phyloP scores from a whole-genome alignment of 2,113 vertebrate species.

The Psettodes erumei region DNA sequence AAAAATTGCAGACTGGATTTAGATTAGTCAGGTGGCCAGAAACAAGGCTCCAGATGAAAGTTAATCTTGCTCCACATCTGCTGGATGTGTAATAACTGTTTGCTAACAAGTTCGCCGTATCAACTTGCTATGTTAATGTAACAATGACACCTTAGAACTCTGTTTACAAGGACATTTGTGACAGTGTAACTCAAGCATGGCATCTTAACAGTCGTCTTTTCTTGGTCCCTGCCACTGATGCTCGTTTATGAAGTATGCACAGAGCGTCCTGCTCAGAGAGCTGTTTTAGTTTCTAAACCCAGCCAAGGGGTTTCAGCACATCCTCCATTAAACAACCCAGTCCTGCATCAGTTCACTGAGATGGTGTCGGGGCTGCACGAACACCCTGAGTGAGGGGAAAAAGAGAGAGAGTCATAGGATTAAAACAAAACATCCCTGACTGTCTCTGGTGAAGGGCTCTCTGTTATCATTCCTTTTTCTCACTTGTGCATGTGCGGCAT shows the following conservation, averaged over 20 bases:
- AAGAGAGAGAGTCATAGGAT: conserved; percentile 15
- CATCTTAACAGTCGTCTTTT: not conserved
- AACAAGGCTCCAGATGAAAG: not conserved
- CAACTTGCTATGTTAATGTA: no score
- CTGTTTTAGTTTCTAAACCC: conserved; percentile 33
- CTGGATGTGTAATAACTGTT: no score
- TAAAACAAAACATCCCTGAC: conserved; percentile 39
- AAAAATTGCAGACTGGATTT: not conserved
- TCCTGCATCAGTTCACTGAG: conserved; percentile 15
- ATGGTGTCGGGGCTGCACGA: conserved; percentile 32
- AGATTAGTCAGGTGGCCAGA: no score
- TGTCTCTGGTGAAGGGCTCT: conserved; percentile 16
- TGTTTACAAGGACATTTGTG: no score
- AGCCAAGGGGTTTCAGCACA: conserved; percentile 22
- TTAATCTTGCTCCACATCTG: not conserved
- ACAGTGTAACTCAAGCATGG: not conserved
- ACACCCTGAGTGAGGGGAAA: not conserved
- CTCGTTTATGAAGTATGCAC: conserved; percentile 38
- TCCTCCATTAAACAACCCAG: conserved; percentile 29
- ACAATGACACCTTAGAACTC: no score
- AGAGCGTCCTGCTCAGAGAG: conserved; percentile 10
- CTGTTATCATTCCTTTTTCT: conserved; percentile 24
- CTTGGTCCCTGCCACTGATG: conserved; percentile 12
- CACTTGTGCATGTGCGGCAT: conserved; percentile 6
- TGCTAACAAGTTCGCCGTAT: no score